A percentile compares a stretch with the other conserved stretches of the same genome.
These are phyloP conservation scores for Wasmannia auropunctata DNA, from an alignment of 1,140 invertebrate species.

Conservation along the genomic window DNA sequence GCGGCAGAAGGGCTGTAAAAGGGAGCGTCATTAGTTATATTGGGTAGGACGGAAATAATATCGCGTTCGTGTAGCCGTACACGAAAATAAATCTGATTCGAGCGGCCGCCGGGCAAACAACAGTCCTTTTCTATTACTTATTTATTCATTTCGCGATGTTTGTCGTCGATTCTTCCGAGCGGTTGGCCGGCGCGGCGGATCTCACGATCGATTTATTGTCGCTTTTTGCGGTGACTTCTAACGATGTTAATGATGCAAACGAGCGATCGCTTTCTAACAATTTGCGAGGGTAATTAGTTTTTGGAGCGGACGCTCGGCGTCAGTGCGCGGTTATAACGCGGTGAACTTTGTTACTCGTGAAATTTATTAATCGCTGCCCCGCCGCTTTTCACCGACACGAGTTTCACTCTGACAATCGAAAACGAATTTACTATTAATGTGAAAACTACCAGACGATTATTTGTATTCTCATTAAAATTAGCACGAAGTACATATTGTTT, in stretches of 20 bases:
- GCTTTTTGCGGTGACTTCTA: conserved; percentile 13
- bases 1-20: conserved; percentile 48
- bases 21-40: conserved; percentile 61
- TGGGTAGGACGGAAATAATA: conserved; percentile 51
- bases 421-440: background rate
- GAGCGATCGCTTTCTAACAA: conserved; percentile 43
- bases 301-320: background rate
- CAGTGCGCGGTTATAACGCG: background rate
- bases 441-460: background rate
- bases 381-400: background rate
- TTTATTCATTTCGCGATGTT: conserved; percentile 5
- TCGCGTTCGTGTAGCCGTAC: background rate
- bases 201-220: conserved; percentile 4
- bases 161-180: background rate
- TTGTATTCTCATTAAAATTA: background rate
- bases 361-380: background rate
- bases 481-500: background rate
- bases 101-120: background rate
- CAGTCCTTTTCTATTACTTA: background rate
- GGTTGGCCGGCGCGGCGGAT: no score
- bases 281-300: conserved; percentile 40
- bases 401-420: background rate
- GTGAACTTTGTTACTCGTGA: conserved; percentile 26
- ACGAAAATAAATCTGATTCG: conserved; percentile 47
- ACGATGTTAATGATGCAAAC: conserved; percentile 32